phyloP scores from a whole-genome alignment of 2,888 invertebrate species.

The Cantharis rufa region DNA sequence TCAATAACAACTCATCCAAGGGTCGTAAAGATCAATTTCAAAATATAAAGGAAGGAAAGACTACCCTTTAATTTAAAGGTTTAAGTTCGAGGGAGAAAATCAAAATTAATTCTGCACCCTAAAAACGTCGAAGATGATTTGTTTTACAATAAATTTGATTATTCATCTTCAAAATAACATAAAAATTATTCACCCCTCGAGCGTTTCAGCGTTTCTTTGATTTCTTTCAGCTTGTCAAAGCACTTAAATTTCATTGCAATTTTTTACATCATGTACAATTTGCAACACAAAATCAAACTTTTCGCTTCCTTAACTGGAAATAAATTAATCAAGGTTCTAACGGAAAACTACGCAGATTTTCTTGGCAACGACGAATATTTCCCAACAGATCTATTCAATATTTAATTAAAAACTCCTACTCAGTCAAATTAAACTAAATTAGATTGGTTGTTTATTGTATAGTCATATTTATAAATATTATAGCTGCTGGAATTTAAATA shows the following conservation, averaged over 20 bases:
- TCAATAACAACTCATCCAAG: not conserved
- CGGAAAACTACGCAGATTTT: not conserved
- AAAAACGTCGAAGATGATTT: not conserved
- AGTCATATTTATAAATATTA: not conserved
- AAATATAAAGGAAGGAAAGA: not conserved
- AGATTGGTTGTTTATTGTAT: not conserved
- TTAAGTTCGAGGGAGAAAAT: not conserved
- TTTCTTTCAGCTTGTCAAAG: not conserved
- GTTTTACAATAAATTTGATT: not conserved
- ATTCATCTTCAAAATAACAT: not conserved
- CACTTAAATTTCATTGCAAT: not conserved
- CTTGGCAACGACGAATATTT: not conserved
- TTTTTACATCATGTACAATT: not conserved
- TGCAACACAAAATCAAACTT: not conserved
- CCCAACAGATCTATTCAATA: not conserved
- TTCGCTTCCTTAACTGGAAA: not conserved
- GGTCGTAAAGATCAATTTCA: not conserved
- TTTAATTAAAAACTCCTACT: not conserved
- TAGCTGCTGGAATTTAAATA: not conserved
- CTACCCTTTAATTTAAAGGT: not conserved
- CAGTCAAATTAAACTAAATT: not conserved
- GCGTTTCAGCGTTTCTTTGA: not conserved
- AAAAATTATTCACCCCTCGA: not conserved
- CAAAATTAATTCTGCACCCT: not conserved
- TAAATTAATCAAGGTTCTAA: not conserved